Evolutionary conservation across 2,888 invertebrate genomes (phyloP).

Genomic region (Agriopis leucophaearia): DNA sequence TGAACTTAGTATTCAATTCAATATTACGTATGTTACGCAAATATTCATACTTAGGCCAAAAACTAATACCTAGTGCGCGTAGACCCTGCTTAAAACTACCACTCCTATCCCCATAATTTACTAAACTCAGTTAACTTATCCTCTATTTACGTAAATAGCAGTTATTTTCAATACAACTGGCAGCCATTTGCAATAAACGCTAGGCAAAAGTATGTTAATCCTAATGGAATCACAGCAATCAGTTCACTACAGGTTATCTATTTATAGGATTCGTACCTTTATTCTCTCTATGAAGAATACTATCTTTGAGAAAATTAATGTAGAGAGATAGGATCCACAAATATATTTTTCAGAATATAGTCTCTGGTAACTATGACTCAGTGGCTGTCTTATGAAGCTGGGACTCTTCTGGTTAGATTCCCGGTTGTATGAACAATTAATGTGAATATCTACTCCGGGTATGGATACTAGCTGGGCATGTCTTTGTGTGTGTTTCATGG

Average conservation of each 20-base stretch:
- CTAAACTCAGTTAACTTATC: slow-evolving; percentile 3
- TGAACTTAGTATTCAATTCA: too few species aligned
- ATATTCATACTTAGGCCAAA: neutral
- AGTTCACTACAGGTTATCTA: slow-evolving; percentile 1
- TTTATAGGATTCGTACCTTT: neutral
- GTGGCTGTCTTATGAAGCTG: too few species aligned
- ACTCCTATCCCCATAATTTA: slow-evolving; percentile 1
- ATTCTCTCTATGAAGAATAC: too few species aligned
- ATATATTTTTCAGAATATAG: too few species aligned
- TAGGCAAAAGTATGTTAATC: slow-evolving; percentile 13
- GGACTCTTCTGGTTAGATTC: too few species aligned
- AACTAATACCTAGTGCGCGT: neutral
- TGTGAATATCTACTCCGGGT: too few species aligned
- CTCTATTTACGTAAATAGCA: slow-evolving; percentile 14
- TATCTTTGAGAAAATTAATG: too few species aligned
- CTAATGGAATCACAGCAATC: slow-evolving; percentile 12
- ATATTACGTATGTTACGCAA: neutral
- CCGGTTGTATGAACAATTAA: too few species aligned
- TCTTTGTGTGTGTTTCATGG: too few species aligned
- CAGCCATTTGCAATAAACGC: slow-evolving; percentile 10
- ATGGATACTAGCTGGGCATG: too few species aligned
- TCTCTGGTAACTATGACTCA: too few species aligned
- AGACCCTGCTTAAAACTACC: neutral
- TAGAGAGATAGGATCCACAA: too few species aligned
- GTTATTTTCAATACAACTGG: slow-evolving; percentile 6